These are phyloP conservation scores for Allobates femoralis DNA, from an alignment of 2,797 vertebrate species.

Conservation along the genomic window DNA sequence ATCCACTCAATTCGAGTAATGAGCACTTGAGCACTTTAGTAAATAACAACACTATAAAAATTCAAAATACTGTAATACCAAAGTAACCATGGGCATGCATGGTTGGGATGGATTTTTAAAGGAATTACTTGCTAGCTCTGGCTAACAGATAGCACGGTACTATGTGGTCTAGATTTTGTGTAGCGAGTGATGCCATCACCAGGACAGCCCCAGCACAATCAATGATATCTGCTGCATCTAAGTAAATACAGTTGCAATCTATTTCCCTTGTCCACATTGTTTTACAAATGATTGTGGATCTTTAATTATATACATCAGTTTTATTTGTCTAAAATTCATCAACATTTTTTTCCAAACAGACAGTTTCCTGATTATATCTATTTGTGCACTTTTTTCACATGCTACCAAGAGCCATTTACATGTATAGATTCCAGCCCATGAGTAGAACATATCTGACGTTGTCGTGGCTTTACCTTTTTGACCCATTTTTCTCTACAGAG, in stretches of 20 bases:
- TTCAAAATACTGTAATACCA: no score
- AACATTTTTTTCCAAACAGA: neutral
- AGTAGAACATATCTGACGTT: neutral
- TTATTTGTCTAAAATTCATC: neutral
- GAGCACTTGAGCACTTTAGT: no score
- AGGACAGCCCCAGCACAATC: no score
- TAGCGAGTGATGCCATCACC: no score
- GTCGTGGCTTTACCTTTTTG: neutral
- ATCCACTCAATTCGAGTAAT: no score
- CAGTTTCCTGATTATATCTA: neutral
- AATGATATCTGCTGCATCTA: no score
- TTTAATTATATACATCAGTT: constrained; percentile 15
- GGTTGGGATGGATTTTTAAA: neutral
- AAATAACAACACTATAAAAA: no score
- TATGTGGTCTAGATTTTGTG: no score
- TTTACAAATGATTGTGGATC: constrained; percentile 3
- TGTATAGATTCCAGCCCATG: neutral
- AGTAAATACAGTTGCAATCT: neutral
- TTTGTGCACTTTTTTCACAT: neutral
- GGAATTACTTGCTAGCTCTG: neutral
- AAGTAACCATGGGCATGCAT: neutral
- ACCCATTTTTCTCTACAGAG: neutral
- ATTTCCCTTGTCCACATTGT: constrained; percentile 13
- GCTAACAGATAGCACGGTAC: neutral
- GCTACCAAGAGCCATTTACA: neutral